Base-by-base conservation (phyloP, 1,140 invertebrate genomes). In the Diuraphis noxia region DNA sequence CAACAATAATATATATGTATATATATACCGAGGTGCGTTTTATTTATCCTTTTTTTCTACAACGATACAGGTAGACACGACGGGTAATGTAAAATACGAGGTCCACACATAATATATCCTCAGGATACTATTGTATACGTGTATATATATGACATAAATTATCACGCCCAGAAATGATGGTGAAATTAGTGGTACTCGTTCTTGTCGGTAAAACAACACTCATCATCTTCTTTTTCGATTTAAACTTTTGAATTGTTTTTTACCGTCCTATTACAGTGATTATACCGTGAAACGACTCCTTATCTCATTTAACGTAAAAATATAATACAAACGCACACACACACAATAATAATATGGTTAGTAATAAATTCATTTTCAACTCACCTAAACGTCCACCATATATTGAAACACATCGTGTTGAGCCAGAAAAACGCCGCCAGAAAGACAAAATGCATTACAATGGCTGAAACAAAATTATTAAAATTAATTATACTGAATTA, bases 391-490 rank as follows among this genome's bases (percentile, higher is more conserved):
- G 98, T 98, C 96, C 97, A 97, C 96, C 97, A 98, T 93, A 98
- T 98, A 94, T 98, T 98, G 94, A 98, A 98, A 94, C 98, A 98
- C 97, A 99, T 98, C 72, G 97, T 97, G 94, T 97, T 98, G 92
- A 99, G 96, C 98, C 98, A 99, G 94, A 98, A 98, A 95, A 99
- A 99, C 92, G 98, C 97, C 43, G 97, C 96, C 93, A 99, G 95
- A 94, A 98, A 98, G 94, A 98, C 97, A 95, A 98, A 99, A 94
- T 99, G 98, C 94, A 98, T 97, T 93, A 96, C 94, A 38, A 93
- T 93, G 6, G 93, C 93, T 93, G 93, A 91, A 93, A 93, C 88
- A 92, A 92, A 92, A 92, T n/a, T 72, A 72, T 6, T n/a, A 72
- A 72, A 72, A n/a, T 72, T 72, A 72, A n/a, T 72, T 72, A n/a